Base-by-base conservation (phyloP, 2,797 vertebrate species). In the Melanotaenia trifasciata region DNA sequence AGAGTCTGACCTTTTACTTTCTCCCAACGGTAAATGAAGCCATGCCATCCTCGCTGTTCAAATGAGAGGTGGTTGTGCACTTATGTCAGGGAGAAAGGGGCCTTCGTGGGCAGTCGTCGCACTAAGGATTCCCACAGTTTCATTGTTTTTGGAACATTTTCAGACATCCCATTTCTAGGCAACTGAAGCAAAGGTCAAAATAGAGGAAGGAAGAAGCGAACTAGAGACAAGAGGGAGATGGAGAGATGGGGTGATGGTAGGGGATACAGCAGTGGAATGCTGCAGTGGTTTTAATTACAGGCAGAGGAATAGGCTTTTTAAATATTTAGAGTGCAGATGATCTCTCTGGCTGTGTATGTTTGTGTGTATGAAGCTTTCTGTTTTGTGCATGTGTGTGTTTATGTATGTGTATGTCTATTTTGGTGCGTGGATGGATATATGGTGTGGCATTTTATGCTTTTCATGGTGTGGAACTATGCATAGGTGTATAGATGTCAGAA, bases 281-380 rank as follows among this genome's bases (percentile, higher is more conserved):
- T 84, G 84, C 74, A 80, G 86, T 87, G 84, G 89, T 90, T 94
- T 93, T 94, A 93, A 94, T 93, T 93, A 91, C 91, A 93, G 88
- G 78, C 83, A 82, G 81, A 83, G 75, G 70, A 86, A 90, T 88
- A 73, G 86, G 74, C 88, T 92, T 88, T 92, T 94, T 90, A 94
- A 94, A 94, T 94, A 94, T 94, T 94, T 94, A 93, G 78, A 90
- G 80, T 83, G 74, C 73, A 90, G 84, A 91, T 88, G 84, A 87
- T 80, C 86, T 79, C 70, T 72, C 62, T 68, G 70, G 71, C 64
- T 73, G 62, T 50, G 78, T 77, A 78, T 87, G 73, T 81, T 40
- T 88, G 74, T 70, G 80, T 56, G 74, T 38, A 63, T 20, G 57
- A 28, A 70, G 67, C 65, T 78, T 43, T 78, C 53, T 78, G 65